These are phyloP conservation scores for Dicerorhinus sumatrensis DNA, from an alignment of 2,113 vertebrate species.

Conservation along the genomic window DNA sequence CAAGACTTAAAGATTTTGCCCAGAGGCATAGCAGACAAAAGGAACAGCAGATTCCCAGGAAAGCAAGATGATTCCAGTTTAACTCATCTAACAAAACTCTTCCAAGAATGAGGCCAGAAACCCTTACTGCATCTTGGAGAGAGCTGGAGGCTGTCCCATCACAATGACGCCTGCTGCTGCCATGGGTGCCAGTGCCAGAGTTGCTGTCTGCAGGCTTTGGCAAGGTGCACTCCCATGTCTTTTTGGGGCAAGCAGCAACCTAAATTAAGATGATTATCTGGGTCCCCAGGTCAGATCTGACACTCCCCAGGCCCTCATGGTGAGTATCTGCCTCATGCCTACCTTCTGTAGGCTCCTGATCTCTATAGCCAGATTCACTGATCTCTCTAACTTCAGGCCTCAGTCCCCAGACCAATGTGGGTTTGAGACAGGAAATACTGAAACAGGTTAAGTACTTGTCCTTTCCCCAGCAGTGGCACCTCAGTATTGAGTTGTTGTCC, in stretches of 20 bases:
- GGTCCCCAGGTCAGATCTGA: neutral
- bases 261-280: neutral
- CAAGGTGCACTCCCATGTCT: rapidly evolving
- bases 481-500: neutral
- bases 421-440: neutral
- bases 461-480: rapidly evolving
- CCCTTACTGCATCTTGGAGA: neutral
- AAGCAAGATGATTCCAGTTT: slow-evolving; percentile 40
- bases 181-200: neutral
- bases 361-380: neutral
- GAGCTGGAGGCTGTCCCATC: neutral
- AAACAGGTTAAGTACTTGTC: neutral
- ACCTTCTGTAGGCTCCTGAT: neutral
- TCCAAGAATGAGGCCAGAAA: slow-evolving; percentile 47
- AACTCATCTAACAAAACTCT: slow-evolving; percentile 33
- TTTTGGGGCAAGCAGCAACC: neutral
- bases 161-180: neutral
- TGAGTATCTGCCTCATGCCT: no score
- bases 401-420: neutral
- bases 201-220: neutral
- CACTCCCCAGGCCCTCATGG: neutral
- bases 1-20: slow-evolving; percentile 56
- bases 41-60: slow-evolving; percentile 36
- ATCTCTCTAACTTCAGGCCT: neutral
- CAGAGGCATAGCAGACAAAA: slow-evolving; percentile 50